A percentile compares a stretch with the other conserved stretches of the same genome.
phyloP scores from a whole-genome alignment of 1,140 invertebrate genomes.

The Samia ricini region DNA sequence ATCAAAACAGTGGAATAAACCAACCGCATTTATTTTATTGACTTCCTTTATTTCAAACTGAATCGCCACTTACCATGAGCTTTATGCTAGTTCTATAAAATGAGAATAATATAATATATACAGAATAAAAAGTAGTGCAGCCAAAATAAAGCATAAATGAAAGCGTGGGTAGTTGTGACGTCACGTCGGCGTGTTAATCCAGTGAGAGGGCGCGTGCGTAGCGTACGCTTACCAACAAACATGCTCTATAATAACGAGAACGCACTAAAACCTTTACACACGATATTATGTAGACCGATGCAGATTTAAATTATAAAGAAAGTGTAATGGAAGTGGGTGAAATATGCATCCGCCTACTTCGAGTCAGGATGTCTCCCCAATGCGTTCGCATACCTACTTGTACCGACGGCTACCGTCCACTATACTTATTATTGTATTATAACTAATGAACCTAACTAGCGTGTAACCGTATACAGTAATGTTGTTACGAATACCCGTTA shows the following conservation, averaged over 20 bases:
- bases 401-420: no score
- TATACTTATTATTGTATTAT: not conserved
- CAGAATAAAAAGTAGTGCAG: conserved; percentile 22
- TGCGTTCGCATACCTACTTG: conserved; percentile 17
- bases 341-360: conserved; percentile 24
- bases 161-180: conserved; percentile 32
- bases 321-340: not conserved
- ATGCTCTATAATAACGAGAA: conserved; percentile 23
- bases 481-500: not conserved
- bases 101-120: conserved; percentile 29
- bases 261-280: conserved; percentile 26
- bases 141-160: conserved; percentile 31
- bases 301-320: conserved; percentile 15
- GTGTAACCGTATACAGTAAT: conserved; percentile 4
- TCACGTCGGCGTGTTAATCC: conserved; percentile 20
- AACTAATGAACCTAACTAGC: not conserved
- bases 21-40: no score
- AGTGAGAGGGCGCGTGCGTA: conserved; percentile 21
- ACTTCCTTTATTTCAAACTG: not conserved
- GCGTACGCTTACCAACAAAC: conserved; percentile 14
- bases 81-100: not conserved
- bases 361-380: conserved; percentile 21
- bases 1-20: no score
- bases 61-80: not conserved
- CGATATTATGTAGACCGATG: conserved; percentile 17